Conservation (phyloP, 2,113 vertebrate genomes). For the Bucco capensis region DNA sequence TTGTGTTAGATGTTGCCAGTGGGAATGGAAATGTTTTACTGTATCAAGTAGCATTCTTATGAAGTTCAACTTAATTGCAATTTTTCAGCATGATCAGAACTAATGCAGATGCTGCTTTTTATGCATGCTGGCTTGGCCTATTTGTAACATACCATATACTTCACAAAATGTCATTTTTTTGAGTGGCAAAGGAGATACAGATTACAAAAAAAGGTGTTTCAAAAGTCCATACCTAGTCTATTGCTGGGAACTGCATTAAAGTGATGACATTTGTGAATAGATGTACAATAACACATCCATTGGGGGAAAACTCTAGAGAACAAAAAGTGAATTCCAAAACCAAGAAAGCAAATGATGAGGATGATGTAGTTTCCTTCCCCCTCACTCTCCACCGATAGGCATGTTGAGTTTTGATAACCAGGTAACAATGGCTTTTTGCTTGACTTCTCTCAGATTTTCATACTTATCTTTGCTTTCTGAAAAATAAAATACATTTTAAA, state of each 20-base stretch:
- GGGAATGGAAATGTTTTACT: slow-evolving; percentile 55
- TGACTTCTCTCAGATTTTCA: slow-evolving; percentile 85
- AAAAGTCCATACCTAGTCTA: slow-evolving; percentile 55
- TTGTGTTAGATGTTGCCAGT: slow-evolving; percentile 36
- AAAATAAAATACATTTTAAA: slow-evolving; percentile 29
- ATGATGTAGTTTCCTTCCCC: slow-evolving; percentile 42
- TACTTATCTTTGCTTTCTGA: slow-evolving; percentile 97
- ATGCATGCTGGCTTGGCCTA: slow-evolving; percentile 48
- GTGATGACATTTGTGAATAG: slow-evolving; percentile 37
- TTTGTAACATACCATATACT: slow-evolving; percentile 36
- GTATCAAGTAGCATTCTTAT: slow-evolving; percentile 26
- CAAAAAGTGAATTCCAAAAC: slow-evolving; percentile 47
- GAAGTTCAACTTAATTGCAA: slow-evolving; percentile 35
- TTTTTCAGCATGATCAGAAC: slow-evolving; percentile 61
- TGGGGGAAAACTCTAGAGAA: slow-evolving; percentile 50
- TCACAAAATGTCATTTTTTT: slow-evolving; percentile 36
- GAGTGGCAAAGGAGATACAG: slow-evolving; percentile 18
- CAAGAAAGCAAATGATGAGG: slow-evolving; percentile 52
- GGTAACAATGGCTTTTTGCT: background rate
- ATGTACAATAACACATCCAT: slow-evolving; percentile 41
- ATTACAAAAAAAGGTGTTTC: slow-evolving; percentile 37
- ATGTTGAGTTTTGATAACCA: slow-evolving; percentile 31
- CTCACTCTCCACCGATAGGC: slow-evolving; percentile 16
- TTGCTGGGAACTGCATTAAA: slow-evolving; percentile 49
- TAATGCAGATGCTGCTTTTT: slow-evolving; percentile 17